These are phyloP conservation scores for Rhineura floridana DNA, from an alignment of 2,113 vertebrate species.

Conservation along the genomic window DNA sequence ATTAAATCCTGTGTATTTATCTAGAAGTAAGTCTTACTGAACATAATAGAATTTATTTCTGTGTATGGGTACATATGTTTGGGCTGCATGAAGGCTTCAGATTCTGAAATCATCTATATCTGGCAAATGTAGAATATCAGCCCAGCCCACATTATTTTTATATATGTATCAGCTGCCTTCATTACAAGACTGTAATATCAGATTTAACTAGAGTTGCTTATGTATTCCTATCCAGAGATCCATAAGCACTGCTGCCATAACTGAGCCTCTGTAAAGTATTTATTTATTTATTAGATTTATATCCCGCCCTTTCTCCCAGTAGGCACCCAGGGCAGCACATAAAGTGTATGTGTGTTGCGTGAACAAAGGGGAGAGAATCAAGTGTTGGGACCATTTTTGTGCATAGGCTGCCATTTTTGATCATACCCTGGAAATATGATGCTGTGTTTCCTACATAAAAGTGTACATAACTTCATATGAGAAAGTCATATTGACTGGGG, in stretches of 20 bases:
- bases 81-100: neutral
- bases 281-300: no score
- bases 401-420: neutral
- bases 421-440: neutral
- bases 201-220: no score
- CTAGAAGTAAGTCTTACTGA: neutral
- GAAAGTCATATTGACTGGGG: conserved; percentile 1
- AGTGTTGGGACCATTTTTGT: neutral
- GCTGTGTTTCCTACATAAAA: neutral
- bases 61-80: neutral
- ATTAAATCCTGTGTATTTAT: neutral
- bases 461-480: conserved; percentile 24
- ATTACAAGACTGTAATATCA: neutral
- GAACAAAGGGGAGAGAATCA: neutral
- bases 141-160: no score
- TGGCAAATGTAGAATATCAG: neutral
- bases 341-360: neutral
- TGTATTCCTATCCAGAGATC: neutral
- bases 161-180: neutral
- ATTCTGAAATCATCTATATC: neutral
- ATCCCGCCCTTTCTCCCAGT: no score
- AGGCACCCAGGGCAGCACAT: no score
- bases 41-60: no score
- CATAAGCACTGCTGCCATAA: neutral
- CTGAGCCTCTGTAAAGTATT: neutral